Conservation (phyloP, 2,797 vertebrate genomes). For the Borostomias antarcticus region DNA sequence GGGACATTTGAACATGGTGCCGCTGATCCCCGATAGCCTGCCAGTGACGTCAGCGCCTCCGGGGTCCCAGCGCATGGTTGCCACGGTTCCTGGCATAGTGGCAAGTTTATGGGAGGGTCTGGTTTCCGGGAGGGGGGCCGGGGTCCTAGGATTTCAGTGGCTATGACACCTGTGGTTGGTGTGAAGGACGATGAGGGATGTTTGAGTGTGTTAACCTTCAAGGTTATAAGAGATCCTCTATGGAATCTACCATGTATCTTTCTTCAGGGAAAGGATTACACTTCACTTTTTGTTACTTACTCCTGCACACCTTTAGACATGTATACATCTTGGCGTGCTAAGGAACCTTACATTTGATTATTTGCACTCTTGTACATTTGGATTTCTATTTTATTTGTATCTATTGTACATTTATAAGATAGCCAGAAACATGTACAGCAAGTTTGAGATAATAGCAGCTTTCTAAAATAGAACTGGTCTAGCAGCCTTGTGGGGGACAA, state of each 20-base stretch:
- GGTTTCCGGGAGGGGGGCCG: constrained; percentile 33
- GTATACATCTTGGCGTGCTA: too few relatives aligned
- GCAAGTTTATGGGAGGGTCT: constrained; percentile 40
- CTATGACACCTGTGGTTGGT: constrained; percentile 36
- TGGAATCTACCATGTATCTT: too few relatives aligned
- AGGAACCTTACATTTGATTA: too few relatives aligned
- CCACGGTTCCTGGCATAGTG: constrained; percentile 46
- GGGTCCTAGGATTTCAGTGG: neutral
- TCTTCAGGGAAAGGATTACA: too few relatives aligned
- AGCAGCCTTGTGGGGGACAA: too few relatives aligned
- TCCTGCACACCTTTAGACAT: too few relatives aligned
- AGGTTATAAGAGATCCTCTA: too few relatives aligned
- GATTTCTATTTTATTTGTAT: neutral
- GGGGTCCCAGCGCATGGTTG: constrained; percentile 39
- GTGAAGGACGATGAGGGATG: constrained; percentile 31
- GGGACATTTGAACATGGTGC: constrained; percentile 32
- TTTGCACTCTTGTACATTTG: too few relatives aligned
- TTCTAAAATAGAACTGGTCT: constrained; percentile 4
- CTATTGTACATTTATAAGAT: neutral
- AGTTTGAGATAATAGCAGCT: constrained; percentile 14
- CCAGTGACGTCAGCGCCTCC: constrained; percentile 25
- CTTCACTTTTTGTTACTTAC: too few relatives aligned
- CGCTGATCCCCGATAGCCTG: constrained; percentile 32
- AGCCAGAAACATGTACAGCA: neutral
- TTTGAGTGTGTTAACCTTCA: too few relatives aligned